Evolutionary conservation across 2,888 invertebrate species (phyloP), one percentile per base, ranked within the genome.

Genomic region (Spisula subtruncata): DNA sequence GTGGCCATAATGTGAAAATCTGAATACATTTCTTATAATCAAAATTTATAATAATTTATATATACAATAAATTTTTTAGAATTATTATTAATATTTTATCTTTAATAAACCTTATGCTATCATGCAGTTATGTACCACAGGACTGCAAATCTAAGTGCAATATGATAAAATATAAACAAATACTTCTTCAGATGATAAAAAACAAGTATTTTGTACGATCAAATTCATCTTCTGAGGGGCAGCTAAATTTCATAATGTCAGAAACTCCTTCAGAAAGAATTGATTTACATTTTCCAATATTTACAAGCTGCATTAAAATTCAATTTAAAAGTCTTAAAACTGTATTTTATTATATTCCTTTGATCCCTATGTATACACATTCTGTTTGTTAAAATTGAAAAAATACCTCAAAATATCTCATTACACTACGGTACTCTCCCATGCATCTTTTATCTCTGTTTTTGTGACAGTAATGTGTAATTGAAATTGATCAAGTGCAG

Each of bases 331-430:
- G 54, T 79, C 86, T 83, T 60, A 60, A 84, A 86, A 84, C 66
- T 89, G 83, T 80, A 81, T 81, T 60, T 89, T 89, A 81, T 54
- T 84, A 54, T 18, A 83, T 32, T 66, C 16, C 6, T 86, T 79
- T 25, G n/a, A 86, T 83, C 89, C 89, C 84, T 81, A 8, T 29
- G 83, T 87, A 84, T 87, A 86, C 84, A 80, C 66, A 87, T 89
- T 86, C 75, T 71, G 83, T 60, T 80, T 84, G 71, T 46, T 41
- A 84, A 81, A 88, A 85, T 75, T 75, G 75, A 75, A 75, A 75
- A n/a, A n/a, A n/a, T n/a, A n/a, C n/a, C n/a, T n/a, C n/a, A n/a
- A n/a, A 75, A 75, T 75, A 75, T 5, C 75, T 32, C 75, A 75
- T 75, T 75, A 75, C 35, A 25, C 18, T 75, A 35, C n/a, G n/a